Conservation (phyloP, 2,888 invertebrate genomes). For the Cheiracanthium punctorium region DNA sequence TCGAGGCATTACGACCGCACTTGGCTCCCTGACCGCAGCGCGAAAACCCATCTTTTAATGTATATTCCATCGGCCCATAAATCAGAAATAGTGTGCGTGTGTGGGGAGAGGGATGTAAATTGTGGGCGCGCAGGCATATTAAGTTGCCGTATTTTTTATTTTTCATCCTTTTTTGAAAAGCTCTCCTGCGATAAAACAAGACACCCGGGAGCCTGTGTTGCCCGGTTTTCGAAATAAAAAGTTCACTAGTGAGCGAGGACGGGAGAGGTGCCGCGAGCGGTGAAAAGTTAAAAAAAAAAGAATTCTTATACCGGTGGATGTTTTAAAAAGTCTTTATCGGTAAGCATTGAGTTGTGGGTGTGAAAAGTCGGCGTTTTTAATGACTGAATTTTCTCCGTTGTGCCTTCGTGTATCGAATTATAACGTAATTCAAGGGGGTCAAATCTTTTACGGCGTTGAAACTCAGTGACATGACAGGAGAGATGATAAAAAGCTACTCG, state of each 20-base stretch:
- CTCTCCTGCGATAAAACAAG: neutral
- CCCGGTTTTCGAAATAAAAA: neutral
- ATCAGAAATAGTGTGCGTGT: constrained; percentile 18
- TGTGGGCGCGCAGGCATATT: neutral
- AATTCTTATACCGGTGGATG: too few species aligned
- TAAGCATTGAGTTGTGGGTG: too few species aligned
- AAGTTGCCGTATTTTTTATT: neutral
- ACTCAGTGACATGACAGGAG: too few species aligned
- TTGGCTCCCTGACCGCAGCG: constrained; percentile 20
- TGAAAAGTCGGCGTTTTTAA: too few species aligned
- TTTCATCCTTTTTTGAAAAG: neutral
- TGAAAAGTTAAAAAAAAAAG: neutral
- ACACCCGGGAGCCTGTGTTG: neutral
- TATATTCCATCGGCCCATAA: constrained; percentile 30
- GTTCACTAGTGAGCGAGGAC: neutral
- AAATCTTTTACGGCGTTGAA: too few species aligned
- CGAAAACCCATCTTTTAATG: constrained; percentile 41
- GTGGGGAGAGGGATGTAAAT: constrained; percentile 23
- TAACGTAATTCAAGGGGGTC: too few species aligned
- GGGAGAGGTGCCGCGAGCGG: neutral
- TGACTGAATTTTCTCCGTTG: too few species aligned
- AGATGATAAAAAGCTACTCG: too few species aligned
- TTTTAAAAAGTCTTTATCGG: too few species aligned
- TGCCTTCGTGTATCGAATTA: too few species aligned
- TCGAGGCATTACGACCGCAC: neutral